Evolutionary conservation across 2,888 invertebrate species (phyloP).

Genomic region (Cosmia trapezina): DNA sequence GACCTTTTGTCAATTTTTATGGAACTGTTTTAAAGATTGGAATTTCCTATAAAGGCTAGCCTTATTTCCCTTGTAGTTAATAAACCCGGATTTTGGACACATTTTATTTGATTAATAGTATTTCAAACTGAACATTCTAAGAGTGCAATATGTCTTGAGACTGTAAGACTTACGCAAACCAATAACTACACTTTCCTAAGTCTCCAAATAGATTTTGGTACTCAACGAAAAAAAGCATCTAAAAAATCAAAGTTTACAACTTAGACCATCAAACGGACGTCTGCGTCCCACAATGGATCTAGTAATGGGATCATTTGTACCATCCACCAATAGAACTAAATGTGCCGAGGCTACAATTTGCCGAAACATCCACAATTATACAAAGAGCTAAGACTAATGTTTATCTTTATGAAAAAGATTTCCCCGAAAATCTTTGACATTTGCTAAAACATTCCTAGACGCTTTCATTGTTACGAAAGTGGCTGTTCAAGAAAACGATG

Average conservation of each 20-base stretch:
- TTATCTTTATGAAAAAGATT: slow-evolving; percentile 70
- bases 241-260: slow-evolving; percentile 62
- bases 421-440: slow-evolving; percentile 45
- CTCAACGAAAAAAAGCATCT: slow-evolving; percentile 29
- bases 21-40: slow-evolving; percentile 5
- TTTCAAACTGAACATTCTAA: background rate
- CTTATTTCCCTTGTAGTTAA: too few species aligned
- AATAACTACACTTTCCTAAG: slow-evolving; percentile 4
- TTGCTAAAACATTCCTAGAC: slow-evolving; percentile 32
- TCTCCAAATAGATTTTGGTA: background rate
- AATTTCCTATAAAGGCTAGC: too few species aligned
- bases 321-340: slow-evolving; percentile 74
- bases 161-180: background rate
- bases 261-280: slow-evolving; percentile 66
- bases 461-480: slow-evolving; percentile 35
- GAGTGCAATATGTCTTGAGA: background rate
- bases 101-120: background rate
- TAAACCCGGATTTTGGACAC: background rate
- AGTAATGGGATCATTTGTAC: slow-evolving; percentile 80
- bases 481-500: slow-evolving; percentile 34
- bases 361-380: slow-evolving; percentile 72
- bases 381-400: slow-evolving; percentile 62
- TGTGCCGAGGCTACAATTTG: slow-evolving; percentile 72
- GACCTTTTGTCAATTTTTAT: slow-evolving; percentile 11
- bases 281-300: slow-evolving; percentile 75